phyloP scores from a whole-genome alignment of 2,113 vertebrate genomes.

The Pitta sordida region DNA sequence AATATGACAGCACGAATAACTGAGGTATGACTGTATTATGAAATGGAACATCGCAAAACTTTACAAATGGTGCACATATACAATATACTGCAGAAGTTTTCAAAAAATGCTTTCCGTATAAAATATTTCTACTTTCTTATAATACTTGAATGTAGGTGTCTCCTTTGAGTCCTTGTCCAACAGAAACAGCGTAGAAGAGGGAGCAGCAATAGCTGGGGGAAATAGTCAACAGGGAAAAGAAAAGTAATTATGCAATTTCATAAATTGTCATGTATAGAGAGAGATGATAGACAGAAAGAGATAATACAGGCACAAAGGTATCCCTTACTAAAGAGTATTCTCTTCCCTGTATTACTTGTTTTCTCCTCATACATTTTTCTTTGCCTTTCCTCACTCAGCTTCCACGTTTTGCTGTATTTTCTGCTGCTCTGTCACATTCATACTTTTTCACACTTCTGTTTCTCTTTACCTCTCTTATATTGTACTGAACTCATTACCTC shows the following conservation, averaged over 20 bases:
- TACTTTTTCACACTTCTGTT: neutral
- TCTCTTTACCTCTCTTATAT: neutral
- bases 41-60: neutral
- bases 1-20: too few relatives aligned
- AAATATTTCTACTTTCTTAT: neutral
- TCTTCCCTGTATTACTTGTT: neutral
- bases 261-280: neutral
- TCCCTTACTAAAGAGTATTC: neutral
- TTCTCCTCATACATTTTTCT: neutral
- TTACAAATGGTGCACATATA: neutral
- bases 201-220: neutral
- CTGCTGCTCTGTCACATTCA: neutral
- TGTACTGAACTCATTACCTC: neutral
- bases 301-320: neutral
- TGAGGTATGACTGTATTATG: too few relatives aligned
- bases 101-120: neutral
- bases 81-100: neutral
- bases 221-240: neutral
- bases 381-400: neutral
- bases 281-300: neutral
- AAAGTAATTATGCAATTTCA: conserved; percentile 9
- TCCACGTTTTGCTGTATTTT: neutral
- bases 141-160: neutral
- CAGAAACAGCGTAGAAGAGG: conserved; percentile 25
- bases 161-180: conserved; percentile 7